These are phyloP conservation scores for Drosophila kepulauana DNA, from an alignment of 1,140 invertebrate species.

Conservation along the genomic window DNA sequence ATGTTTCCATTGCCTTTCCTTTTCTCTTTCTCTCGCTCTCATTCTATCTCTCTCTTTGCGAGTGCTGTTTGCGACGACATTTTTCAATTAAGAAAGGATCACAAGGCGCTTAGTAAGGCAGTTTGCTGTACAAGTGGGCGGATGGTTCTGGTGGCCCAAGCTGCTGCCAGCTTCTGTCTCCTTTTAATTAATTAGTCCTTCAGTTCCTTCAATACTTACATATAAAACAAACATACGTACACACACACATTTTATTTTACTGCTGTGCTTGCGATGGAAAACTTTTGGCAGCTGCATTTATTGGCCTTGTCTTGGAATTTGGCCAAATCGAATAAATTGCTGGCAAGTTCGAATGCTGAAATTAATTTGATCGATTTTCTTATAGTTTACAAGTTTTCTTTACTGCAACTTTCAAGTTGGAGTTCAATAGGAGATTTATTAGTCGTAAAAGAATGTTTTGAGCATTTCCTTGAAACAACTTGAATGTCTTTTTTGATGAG, in stretches of 20 bases:
- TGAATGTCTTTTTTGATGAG: no score
- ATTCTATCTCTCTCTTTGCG: conserved; percentile 16
- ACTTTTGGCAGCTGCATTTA: conserved; percentile 69
- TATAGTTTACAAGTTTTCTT: background rate
- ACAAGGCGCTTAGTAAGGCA: conserved; percentile 81
- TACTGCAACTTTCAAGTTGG: no score
- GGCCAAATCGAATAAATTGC: conserved; percentile 37
- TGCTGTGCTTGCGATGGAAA: conserved; percentile 5
- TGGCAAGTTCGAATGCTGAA: conserved; percentile 43
- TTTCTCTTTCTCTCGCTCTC: background rate
- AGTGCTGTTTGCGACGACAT: conserved; percentile 75
- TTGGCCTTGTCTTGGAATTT: conserved; percentile 34
- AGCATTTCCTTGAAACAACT: no score
- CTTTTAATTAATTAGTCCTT: conserved; percentile 76
- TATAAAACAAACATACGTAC: conserved; percentile 3
- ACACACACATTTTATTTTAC: background rate
- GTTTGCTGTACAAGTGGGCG: conserved; percentile 46
- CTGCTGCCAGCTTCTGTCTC: conserved; percentile 34
- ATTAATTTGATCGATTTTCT: conserved; percentile 36
- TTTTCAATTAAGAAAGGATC: conserved; percentile 84
- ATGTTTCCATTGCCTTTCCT: conserved; percentile 30
- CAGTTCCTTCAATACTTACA: conserved; percentile 16
- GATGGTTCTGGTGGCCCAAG: background rate
- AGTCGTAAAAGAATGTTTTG: background rate
- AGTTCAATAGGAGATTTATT: background rate